Evolutionary conservation across 2,797 vertebrate genomes (phyloP).

Genomic region (Sebastolobus altivelis): DNA sequence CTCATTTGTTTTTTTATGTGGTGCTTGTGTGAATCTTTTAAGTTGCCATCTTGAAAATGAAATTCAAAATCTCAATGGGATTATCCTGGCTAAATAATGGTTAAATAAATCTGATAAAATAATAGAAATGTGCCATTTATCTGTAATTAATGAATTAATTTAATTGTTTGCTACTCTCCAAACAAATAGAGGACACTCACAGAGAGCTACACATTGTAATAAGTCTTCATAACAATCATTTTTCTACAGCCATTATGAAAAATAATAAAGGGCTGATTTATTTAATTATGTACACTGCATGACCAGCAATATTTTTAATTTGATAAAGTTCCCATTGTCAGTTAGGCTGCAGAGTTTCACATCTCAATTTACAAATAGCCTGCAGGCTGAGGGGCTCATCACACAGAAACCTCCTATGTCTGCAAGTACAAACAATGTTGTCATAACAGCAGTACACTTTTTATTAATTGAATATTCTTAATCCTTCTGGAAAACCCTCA

Average conservation of each 20-base stretch:
- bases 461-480: neutral
- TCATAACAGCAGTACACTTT: neutral
- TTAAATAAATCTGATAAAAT: too few species aligned
- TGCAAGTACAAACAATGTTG: constrained; percentile 1
- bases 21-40: too few species aligned
- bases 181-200: neutral
- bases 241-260: neutral
- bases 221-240: neutral
- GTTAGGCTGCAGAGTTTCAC: neutral
- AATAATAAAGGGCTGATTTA: neutral
- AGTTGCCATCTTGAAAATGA: too few species aligned
- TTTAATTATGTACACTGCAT: neutral
- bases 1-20: too few species aligned
- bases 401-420: constrained; percentile 3
- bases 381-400: neutral
- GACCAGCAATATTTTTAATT: constrained; percentile 2
- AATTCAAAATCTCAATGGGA: too few species aligned
- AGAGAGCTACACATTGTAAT: neutral
- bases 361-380: constrained; percentile 7
- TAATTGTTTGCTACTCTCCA: neutral
- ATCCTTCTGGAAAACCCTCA: neutral
- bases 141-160: neutral
- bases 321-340: constrained; percentile 8
- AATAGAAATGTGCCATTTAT: neutral
- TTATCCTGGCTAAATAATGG: too few species aligned